Percentiles rank a stretch among this genome's conserved stretches.
Conservation (phyloP, 2,888 invertebrate species). For the Anthoptus insignis region DNA sequence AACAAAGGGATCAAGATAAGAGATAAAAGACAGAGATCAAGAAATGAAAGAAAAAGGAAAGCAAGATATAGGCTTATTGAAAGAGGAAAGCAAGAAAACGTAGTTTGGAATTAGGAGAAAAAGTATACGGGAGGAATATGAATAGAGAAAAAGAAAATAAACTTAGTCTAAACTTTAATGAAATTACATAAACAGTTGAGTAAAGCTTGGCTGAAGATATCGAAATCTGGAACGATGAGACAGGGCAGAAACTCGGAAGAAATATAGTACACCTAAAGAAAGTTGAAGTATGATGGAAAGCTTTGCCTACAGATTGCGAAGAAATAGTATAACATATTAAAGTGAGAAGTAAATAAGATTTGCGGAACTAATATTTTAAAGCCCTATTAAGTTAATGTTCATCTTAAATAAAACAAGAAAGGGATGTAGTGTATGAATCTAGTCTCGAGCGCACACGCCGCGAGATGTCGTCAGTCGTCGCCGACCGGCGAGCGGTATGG, state of each 20-base stretch:
- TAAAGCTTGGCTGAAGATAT: slow-evolving; percentile 34
- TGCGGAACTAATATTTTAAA: neutral
- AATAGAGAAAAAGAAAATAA: slow-evolving; percentile 44
- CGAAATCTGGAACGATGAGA: slow-evolving; percentile 39
- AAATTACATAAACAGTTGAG: slow-evolving; percentile 42
- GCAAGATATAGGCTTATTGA: slow-evolving; percentile 42
- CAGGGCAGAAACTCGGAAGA: slow-evolving; percentile 10
- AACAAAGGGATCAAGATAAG: slow-evolving; percentile 29
- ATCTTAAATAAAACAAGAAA: neutral
- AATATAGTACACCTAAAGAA: slow-evolving; percentile 24
- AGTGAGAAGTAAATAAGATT: too few species aligned
- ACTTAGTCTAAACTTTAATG: slow-evolving; percentile 35
- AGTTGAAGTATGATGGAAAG: slow-evolving; percentile 10
- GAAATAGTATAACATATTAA: too few species aligned
- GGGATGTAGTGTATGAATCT: neutral
- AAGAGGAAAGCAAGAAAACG: slow-evolving; percentile 40
- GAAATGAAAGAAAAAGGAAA: slow-evolving; percentile 47
- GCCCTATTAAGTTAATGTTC: neutral
- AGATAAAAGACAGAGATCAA: slow-evolving; percentile 48
- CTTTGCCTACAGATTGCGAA: neutral
- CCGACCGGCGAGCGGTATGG: too few species aligned
- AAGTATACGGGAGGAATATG: slow-evolving; percentile 47
- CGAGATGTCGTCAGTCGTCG: neutral
- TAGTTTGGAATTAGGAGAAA: slow-evolving; percentile 45
- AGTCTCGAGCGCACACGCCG: neutral